Conservation (phyloP, 2,888 invertebrate genomes). For the Galerucella pusilla region DNA sequence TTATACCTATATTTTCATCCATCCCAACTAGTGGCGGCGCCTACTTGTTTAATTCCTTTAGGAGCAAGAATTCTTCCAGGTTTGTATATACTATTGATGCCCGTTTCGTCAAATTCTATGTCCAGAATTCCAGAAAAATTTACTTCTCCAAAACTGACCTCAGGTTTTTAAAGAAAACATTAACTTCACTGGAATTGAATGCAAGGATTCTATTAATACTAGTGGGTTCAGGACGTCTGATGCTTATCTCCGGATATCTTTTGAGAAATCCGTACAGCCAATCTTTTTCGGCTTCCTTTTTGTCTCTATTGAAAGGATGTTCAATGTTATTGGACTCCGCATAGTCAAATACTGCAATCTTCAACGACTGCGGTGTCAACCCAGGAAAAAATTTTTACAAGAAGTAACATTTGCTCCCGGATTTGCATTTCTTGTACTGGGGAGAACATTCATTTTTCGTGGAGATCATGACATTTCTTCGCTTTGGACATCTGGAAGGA, state of each 20-base stretch:
- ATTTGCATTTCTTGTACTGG: too few species aligned
- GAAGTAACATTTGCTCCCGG: too few species aligned
- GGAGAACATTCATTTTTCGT: too few species aligned
- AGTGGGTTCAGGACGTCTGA: conserved; percentile 27
- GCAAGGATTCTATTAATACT: conserved; percentile 27
- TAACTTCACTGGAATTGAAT: conserved; percentile 17
- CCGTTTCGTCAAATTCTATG: conserved; percentile 21
- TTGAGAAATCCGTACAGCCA: conserved; percentile 29
- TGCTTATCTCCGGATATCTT: conserved; percentile 28
- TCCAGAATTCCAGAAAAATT: not conserved
- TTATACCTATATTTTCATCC: conserved; percentile 32
- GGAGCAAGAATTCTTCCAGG: conserved; percentile 28
- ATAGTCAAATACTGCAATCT: not conserved
- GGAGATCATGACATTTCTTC: too few species aligned
- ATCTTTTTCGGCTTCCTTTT: conserved; percentile 29
- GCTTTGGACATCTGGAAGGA: too few species aligned
- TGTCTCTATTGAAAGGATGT: conserved; percentile 20
- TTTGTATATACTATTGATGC: conserved; percentile 14
- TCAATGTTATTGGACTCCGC: too few species aligned
- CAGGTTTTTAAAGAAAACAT: conserved; percentile 4
- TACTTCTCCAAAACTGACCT: not conserved
- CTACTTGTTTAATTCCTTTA: conserved; percentile 38
- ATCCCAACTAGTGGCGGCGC: conserved; percentile 39
- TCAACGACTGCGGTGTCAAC: too few species aligned
- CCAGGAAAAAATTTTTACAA: too few species aligned